These are phyloP conservation scores for Cataglyphis hispanica DNA, from an alignment of 1,140 invertebrate genomes.

Conservation along the genomic window DNA sequence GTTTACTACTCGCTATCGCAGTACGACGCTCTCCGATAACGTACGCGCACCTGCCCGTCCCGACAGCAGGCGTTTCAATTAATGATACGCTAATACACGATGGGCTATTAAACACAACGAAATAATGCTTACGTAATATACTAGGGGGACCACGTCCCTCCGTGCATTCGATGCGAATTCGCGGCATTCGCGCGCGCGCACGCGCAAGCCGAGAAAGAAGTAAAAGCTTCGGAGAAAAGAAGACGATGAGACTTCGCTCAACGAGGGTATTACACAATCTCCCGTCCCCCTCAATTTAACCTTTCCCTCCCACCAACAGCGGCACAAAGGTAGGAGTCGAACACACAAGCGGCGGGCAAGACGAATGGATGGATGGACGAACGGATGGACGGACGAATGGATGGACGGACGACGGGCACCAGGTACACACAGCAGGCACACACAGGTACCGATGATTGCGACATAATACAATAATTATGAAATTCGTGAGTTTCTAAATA, in stretches of 20 bases:
- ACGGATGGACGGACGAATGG: conserved; percentile 42
- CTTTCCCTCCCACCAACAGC: conserved; percentile 81
- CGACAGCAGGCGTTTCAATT: conserved; percentile 41
- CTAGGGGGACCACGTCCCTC: conserved; percentile 33
- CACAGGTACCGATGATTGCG: conserved; percentile 79
- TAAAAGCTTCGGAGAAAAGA: conserved; percentile 78
- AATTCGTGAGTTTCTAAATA: conserved; percentile 86
- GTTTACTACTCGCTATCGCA: background rate
- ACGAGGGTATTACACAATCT: conserved; percentile 83
- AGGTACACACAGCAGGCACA: conserved; percentile 58
- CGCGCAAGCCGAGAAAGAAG: conserved; percentile 65
- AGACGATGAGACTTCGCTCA: conserved; percentile 79
- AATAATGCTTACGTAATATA: conserved; percentile 36
- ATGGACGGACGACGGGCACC: conserved; percentile 74
- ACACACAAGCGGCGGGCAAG: conserved; percentile 45
- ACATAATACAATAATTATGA: conserved; percentile 86
- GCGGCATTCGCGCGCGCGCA: background rate
- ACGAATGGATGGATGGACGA: conserved; percentile 56
- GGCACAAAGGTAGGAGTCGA: conserved; percentile 71
- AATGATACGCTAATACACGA: conserved; percentile 44
- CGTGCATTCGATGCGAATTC: conserved; percentile 23
- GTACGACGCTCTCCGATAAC: conserved; percentile 7
- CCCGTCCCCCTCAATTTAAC: conserved; percentile 82
- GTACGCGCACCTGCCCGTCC: conserved; percentile 33
- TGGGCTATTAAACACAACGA: conserved; percentile 24